Conservation (phyloP, 2,797 vertebrate genomes). For the Pteronotus mesoamericanus region DNA sequence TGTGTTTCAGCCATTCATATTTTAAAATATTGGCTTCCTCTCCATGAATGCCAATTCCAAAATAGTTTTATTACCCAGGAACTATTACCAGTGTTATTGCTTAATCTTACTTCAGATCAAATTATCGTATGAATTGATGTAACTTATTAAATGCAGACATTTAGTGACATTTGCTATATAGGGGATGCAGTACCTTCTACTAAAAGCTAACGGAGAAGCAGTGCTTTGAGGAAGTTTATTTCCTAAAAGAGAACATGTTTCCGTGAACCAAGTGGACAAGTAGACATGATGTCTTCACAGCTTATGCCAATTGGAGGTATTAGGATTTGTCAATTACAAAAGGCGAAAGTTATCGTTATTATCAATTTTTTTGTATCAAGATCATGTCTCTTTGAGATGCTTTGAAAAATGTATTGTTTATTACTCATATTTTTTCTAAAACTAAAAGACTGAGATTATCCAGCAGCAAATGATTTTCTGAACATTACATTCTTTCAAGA, state of each 20-base stretch:
- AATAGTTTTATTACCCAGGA: background rate
- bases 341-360: background rate
- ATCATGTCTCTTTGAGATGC: background rate
- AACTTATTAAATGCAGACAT: background rate
- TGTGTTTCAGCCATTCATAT: background rate
- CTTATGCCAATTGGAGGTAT: background rate
- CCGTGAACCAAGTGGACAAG: background rate
- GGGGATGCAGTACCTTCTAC: background rate
- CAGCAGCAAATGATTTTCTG: slow-evolving; percentile 29
- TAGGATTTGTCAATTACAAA: background rate
- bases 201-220: accelerated
- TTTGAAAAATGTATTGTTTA: background rate
- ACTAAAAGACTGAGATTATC: background rate
- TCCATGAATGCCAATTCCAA: background rate
- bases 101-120: background rate
- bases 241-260: background rate
- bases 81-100: background rate
- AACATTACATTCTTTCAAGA: slow-evolving; percentile 44
- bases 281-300: too few relatives aligned
- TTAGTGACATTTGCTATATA: background rate
- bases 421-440: background rate
- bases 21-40: background rate
- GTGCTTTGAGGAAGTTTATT: background rate
- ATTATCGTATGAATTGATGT: background rate
- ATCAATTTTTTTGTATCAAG: background rate